Evolutionary conservation across 1,140 invertebrate species (phyloP), one percentile per base, ranked within the genome.

Genomic region (Bombus superbus): DNA sequence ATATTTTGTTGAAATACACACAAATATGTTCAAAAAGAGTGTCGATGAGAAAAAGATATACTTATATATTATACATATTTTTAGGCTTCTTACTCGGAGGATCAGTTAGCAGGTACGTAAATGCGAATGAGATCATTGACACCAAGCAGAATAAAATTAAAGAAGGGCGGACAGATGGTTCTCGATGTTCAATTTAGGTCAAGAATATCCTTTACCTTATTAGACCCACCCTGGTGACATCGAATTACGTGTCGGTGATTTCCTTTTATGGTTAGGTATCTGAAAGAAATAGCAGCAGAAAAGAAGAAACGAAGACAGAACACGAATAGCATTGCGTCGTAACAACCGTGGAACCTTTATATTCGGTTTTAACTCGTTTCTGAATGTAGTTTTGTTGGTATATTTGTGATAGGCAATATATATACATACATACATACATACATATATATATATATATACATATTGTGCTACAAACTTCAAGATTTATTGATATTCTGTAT

Each of bases 31-130:
- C 15, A 40, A 32, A 76, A 3, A 25, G 6, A 35, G 28, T 25
- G 35, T 47, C 38, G 0, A 35, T 62, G 6, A 53, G 18, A 22
- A 57, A 32, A 38, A n/a, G 0, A 59, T n/a, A 32, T 62, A n/a
- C 28, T 62, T 62, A 66, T 38, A 10, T 35, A 40, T n/a, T 25
- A 62, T 59, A 35, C 75, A 72, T 86, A 73, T 82, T 90, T 88
- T 80, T 96, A 98, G 98, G 97, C 97, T 93, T 97, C 97, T 92
- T 98, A 98, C 95, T 97, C 97, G 57, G 98, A 98, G 96, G 98
- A 98, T 96, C 98, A 98, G 96, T 97, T 98, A 95, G 97, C 97
- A 93, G 98, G 98, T 98, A 96, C 98, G 97, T 97, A 90, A 93
- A 93, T 88, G 90, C 53, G 76, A 75, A 77, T 64, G 69, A 71